Conservation (phyloP, 2,113 vertebrate genomes). For the Toxotes jaculatrix region DNA sequence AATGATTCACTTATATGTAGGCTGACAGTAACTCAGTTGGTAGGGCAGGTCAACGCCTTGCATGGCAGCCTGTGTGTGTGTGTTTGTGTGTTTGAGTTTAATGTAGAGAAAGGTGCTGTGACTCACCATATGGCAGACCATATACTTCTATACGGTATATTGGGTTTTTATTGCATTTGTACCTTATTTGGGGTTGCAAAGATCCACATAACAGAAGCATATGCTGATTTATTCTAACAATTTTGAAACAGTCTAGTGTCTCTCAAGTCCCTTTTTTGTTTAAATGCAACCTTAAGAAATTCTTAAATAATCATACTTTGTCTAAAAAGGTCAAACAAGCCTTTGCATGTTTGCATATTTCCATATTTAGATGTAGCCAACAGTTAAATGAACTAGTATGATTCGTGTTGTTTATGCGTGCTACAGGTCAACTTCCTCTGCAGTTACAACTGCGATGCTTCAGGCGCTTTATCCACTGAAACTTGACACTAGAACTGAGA, state of each 20-base stretch:
- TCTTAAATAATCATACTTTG: neutral
- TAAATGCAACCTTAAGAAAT: neutral
- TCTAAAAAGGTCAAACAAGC: constrained; percentile 12
- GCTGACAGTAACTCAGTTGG: constrained; percentile 27
- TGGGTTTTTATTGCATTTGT: neutral
- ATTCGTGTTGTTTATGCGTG: neutral
- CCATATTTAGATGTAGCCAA: neutral
- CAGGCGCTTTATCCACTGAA: neutral
- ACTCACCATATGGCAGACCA: too few species aligned
- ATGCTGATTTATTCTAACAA: neutral
- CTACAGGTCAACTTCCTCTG: neutral
- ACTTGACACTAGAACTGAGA: neutral
- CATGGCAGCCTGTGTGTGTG: neutral
- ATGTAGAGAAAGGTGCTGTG: too few species aligned
- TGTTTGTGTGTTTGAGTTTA: too few species aligned
- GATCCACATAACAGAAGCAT: neutral
- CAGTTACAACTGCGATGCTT: neutral
- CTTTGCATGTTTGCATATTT: constrained; percentile 1
- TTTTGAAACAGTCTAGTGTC: neutral
- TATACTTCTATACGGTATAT: neutral
- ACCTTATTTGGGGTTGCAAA: neutral
- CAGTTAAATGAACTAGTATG: constrained; percentile 10
- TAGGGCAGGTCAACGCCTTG: constrained; percentile 24
- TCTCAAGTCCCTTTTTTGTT: neutral
- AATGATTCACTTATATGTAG: constrained; percentile 9